phyloP scores from a whole-genome alignment of 37 sponge, comb jelly and placozoan species.

The Tethya wilhelma region DNA sequence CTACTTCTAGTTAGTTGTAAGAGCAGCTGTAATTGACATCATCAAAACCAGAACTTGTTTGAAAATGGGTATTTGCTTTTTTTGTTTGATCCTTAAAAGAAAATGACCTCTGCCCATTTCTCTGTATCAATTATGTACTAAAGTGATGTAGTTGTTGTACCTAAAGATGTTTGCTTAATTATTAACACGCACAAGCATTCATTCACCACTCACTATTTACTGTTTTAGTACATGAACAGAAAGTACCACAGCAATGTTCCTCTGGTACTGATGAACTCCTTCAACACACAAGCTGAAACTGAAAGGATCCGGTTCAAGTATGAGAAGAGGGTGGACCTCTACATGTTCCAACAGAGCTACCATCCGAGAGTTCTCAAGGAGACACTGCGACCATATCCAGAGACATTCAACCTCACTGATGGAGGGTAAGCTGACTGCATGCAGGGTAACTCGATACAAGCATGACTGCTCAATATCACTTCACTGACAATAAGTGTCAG shows the following conservation, averaged over 20 bases:
- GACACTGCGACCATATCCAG: constrained; percentile 84
- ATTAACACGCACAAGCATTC: too few species aligned
- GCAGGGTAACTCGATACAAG: background rate
- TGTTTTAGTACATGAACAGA: constrained; percentile 77
- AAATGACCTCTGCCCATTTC: background rate
- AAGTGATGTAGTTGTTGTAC: too few species aligned
- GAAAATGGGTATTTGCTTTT: too few species aligned
- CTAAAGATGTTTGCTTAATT: too few species aligned
- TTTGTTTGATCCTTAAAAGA: background rate
- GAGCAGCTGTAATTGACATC: too few species aligned
- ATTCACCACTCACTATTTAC: background rate
- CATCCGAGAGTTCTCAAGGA: constrained; percentile 92
- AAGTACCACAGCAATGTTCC: constrained; percentile 83
- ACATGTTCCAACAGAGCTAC: constrained; percentile 94
- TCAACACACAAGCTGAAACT: constrained; percentile 95
- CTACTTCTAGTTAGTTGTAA: too few species aligned
- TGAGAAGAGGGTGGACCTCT: constrained; percentile 78
- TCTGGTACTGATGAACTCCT: constrained; percentile 98
- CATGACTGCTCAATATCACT: background rate
- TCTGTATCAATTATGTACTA: too few species aligned
- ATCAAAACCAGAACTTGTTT: too few species aligned
- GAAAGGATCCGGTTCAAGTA: constrained; percentile 80
- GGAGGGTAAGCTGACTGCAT: background rate
- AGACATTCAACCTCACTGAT: constrained; percentile 36
- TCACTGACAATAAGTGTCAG: background rate